Conservation (phyloP, 2,888 invertebrate species). For the Prosopocoilus inquinatus region DNA sequence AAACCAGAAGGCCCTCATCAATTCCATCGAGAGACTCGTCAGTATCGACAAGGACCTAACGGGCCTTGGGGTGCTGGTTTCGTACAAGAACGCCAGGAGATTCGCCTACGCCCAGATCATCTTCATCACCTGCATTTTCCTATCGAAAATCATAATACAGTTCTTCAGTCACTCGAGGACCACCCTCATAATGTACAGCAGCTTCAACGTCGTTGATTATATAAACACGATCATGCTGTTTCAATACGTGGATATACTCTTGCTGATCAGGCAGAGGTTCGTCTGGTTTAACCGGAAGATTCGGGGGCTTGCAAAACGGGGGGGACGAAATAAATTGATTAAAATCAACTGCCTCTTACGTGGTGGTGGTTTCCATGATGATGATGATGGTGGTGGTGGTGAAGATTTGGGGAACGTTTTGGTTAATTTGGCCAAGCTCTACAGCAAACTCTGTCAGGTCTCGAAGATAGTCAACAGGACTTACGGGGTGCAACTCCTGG, state of each 20-base stretch:
- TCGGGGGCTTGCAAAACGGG: not conserved
- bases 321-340: too few relatives aligned
- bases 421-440: conserved; percentile 22
- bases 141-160: conserved; percentile 24
- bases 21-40: conserved; percentile 18
- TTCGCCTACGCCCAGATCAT: conserved; percentile 24
- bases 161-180: conserved; percentile 16
- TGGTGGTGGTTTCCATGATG: not conserved
- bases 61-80: conserved; percentile 18
- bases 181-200: conserved; percentile 25
- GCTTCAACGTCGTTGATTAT: conserved; percentile 30
- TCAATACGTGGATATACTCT: conserved; percentile 28
- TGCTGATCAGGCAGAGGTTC: conserved; percentile 29
- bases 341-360: not conserved
- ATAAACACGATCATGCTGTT: conserved; percentile 32
- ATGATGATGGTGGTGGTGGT: not conserved
- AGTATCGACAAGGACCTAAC: conserved; percentile 22
- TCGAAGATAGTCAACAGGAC: conserved; percentile 26
- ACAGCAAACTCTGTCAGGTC: conserved; percentile 25
- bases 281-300: conserved; percentile 29
- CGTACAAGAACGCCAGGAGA: conserved; percentile 26
- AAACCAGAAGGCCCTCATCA: conserved; percentile 24
- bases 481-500: conserved; percentile 27
- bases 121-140: conserved; percentile 23
- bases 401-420: not conserved